A percentile compares a stretch with the other conserved stretches of the same genome.
Evolutionary conservation across 2,888 invertebrate genomes (phyloP).

Genomic region (Argyra leucocephala): DNA sequence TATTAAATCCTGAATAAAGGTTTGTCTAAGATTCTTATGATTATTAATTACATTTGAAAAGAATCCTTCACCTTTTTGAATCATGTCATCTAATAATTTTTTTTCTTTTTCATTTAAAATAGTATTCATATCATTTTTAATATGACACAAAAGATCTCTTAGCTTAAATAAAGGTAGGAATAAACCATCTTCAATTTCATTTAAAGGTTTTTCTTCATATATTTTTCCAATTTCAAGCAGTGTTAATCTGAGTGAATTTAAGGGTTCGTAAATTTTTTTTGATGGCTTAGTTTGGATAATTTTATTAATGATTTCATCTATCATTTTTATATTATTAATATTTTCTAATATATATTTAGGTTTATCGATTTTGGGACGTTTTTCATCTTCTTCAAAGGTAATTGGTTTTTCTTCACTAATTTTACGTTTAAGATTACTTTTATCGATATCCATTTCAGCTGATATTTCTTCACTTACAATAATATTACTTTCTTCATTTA

Average conservation of each 20-base stretch:
- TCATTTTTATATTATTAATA: neutral
- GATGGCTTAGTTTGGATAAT: neutral
- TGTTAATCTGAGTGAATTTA: neutral
- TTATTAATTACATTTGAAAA: neutral
- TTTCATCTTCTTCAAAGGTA: constrained; percentile 13
- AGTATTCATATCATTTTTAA: neutral
- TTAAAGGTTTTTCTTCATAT: no score
- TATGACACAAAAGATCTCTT: neutral
- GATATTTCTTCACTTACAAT: neutral
- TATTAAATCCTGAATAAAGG: neutral
- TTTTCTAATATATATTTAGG: neutral
- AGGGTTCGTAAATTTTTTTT: neutral
- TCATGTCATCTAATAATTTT: neutral
- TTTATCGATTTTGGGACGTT: constrained; percentile 12
- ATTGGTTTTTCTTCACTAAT: constrained; percentile 7
- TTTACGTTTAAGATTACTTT: neutral
- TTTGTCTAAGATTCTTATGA: constrained; percentile 4
- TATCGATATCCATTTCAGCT: constrained; percentile 11
- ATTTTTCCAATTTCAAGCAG: neutral
- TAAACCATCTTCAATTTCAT: neutral
- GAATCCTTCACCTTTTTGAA: neutral
- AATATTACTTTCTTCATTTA: no score
- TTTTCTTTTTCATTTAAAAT: neutral
- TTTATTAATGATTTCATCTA: neutral
- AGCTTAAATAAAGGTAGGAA: constrained; percentile 2